Evolutionary conservation across 2,888 invertebrate genomes (phyloP), one percentile per base, ranked within the genome.

Genomic region (Hirtodrosophila histrioides): DNA sequence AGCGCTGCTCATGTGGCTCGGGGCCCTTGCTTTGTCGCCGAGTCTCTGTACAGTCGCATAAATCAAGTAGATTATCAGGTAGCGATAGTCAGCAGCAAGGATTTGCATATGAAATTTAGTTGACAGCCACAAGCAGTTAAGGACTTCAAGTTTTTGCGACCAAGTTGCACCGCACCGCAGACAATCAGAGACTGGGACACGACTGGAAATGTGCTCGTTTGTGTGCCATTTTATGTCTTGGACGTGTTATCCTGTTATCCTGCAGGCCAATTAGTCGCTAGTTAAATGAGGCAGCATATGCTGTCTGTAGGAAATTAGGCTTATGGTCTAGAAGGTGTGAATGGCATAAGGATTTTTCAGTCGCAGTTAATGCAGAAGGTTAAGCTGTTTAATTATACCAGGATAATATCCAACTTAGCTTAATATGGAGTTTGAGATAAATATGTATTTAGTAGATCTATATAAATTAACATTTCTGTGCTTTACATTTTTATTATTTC

Each of bases 81-180:
- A 86, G 78, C 65, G 81, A 84, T 84, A 86, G 82, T 80, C 84
- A 66, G 78, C 49, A 45, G 45, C 57, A 75, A 75, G 83, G 86
- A 86, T 86, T 82, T 82, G 86, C 82, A 82, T 82, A 84, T 86
- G 84, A 86, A 86, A 82, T 82, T 84, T 85, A 82, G 80, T 78
- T 80, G 80, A 80, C 83, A 85, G 65, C 73, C 64, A 75, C 80
- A 77, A 77, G 80, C 80, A 81, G 78, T 71, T 70, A 49, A 35
- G 63, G 51, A 70, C 66, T 66, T 58, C 41, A 44, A 53, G 51
- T 53, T 69, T 66, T 54, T 66, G 33, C 27, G 51, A 31, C 12
- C 29, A 31, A 31, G 8, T 31, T 9, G 5, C 39, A 31, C 27
- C 51, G 39, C 54, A 35, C 29, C 43, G 33, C n/a, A 27, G 23